Evolutionary conservation across 1,140 invertebrate genomes (phyloP).

Genomic region (Bilobella aurantiaca): DNA sequence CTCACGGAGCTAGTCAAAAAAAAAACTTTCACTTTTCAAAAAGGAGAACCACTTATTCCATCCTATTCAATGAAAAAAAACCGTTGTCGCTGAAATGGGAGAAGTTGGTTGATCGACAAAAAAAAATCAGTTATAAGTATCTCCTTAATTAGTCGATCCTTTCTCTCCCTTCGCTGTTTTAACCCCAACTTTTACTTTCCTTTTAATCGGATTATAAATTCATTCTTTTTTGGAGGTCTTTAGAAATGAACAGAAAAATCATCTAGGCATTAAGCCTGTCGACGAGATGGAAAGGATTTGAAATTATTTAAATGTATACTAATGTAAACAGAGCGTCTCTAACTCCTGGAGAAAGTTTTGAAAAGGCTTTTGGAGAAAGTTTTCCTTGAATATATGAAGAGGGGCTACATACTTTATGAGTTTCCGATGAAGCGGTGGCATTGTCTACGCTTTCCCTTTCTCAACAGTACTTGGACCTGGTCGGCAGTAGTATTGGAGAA

Average conservation of each 20-base stretch:
- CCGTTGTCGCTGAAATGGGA: not conserved
- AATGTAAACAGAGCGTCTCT: not conserved
- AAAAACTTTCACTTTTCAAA: not conserved
- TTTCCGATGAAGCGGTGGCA: slow-evolving; percentile 9
- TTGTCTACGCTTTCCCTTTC: slow-evolving; percentile 2
- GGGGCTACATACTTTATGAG: not conserved
- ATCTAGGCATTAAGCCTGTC: not conserved
- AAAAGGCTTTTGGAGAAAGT: too few species aligned
- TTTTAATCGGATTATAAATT: not conserved
- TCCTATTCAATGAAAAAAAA: slow-evolving; percentile 1
- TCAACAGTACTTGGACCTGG: not conserved
- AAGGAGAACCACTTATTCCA: not conserved
- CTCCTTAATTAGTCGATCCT: slow-evolving; percentile 15
- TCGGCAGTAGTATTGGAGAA: not conserved
- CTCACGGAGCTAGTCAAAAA: not conserved
- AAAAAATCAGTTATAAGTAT: not conserved
- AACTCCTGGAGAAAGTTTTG: not conserved
- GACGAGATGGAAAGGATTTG: not conserved
- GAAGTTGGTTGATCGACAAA: not conserved
- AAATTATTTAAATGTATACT: slow-evolving; percentile 5
- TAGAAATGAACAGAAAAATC: not conserved
- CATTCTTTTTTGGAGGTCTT: not conserved
- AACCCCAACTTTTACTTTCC: not conserved
- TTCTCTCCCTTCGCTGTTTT: not conserved
- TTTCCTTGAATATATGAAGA: slow-evolving; percentile 1